These are phyloP conservation scores for Tolypeutes matacus DNA, from an alignment of 2,797 vertebrate genomes.

Conservation along the genomic window DNA sequence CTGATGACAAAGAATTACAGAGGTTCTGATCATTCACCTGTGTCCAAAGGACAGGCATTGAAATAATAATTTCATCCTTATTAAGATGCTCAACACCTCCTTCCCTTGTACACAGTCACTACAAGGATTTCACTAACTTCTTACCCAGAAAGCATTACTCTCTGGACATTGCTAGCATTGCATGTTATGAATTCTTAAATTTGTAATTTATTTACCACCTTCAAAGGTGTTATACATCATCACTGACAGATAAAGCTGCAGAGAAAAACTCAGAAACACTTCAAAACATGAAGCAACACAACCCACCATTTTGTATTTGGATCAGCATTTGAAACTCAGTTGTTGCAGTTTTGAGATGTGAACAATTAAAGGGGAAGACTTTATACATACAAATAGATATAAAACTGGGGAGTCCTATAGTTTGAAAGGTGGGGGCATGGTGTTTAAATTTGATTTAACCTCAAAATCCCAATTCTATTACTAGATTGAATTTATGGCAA, in stretches of 20 bases:
- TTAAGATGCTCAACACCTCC: no score
- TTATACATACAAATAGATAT: background rate
- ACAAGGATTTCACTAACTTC: background rate
- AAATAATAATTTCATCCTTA: background rate
- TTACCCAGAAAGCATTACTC: background rate
- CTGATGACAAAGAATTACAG: background rate
- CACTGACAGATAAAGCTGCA: background rate
- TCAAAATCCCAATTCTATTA: background rate
- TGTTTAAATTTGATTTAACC: slow-evolving; percentile 31
- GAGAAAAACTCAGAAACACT: slow-evolving; percentile 37
- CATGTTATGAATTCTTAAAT: background rate
- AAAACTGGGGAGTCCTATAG: background rate
- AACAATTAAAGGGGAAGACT: background rate
- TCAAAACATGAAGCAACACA: background rate
- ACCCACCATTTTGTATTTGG: background rate
- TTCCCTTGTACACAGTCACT: background rate
- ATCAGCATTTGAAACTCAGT: background rate
- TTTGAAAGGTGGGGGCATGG: background rate
- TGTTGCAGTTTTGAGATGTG: background rate
- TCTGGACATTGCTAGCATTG: background rate
- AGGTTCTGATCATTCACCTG: background rate
- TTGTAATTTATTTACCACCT: background rate
- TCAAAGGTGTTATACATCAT: background rate
- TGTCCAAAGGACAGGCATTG: background rate
- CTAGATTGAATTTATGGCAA: background rate